Base-by-base conservation (phyloP, 2,113 vertebrate genomes). In the Sigmodon hispidus region DNA sequence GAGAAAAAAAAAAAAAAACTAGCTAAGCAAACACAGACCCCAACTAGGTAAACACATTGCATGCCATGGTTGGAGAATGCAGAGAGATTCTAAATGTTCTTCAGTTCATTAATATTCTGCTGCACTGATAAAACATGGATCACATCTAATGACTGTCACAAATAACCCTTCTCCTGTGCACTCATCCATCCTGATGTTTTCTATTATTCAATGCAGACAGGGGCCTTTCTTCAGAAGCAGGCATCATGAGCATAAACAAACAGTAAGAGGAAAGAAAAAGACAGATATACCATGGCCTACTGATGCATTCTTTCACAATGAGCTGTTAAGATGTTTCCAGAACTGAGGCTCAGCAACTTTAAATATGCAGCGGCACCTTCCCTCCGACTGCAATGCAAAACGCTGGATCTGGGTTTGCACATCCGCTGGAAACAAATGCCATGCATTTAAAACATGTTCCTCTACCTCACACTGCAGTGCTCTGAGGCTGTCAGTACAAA, bases 401-500 rank as follows among this genome's bases (percentile, higher is more conserved):
- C 52, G 96, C 97, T 84, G 11, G 96, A 90, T 98, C 97, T 76
- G 21, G 96, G 96, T 97, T 98, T 75, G 80, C 92, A 97, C 94
- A 93, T 93, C 96, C 96, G 98, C 98, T 96, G 95, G 98, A 98
- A 97, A 96, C 98, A 97, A 98, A 98, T 98, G 98, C 98, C 98
- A 97, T 98, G 97, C 98, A 98, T 98, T 98, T 98, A 97, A 99
- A 98, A 98, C 8, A 73, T 97, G 98, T 98, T 98, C 98, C 96
- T 98, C 96, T 96, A 98, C 98, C 97, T 98, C 98, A 98, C 98
- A 98, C 99, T 98, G 99, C 99, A 98, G 98, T 96, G 97, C 97
- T 98, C 96, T 84, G 89, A 95, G 96, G 92, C 97, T 97, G 97
- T 97, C 98, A 97, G 98, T 97, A 98, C 92, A 98, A 98, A 98